phyloP scores from a whole-genome alignment of 2,888 invertebrate species.

The Periphyllus acericola region DNA sequence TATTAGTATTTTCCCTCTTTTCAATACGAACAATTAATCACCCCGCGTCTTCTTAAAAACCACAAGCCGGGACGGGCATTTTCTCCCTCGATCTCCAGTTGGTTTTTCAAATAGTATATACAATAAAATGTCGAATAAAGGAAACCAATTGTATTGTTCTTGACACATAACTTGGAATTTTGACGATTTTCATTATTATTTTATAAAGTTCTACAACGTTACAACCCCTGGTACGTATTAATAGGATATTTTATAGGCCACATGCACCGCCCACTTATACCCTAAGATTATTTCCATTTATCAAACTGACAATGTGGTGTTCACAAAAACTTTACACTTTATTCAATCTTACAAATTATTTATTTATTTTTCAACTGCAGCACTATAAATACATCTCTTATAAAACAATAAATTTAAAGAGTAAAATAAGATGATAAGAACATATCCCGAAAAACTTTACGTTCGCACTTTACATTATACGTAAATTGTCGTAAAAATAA shows the following conservation, averaged over 20 bases:
- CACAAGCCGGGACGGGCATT: not conserved
- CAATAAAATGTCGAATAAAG: not conserved
- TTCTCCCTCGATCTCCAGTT: not conserved
- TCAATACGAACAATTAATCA: not conserved
- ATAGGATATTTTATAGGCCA: not conserved
- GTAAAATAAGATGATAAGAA: too few species aligned
- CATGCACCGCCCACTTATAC: not conserved
- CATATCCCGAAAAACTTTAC: too few species aligned
- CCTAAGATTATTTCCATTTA: not conserved
- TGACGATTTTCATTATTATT: not conserved
- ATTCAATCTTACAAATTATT: too few species aligned
- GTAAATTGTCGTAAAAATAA: too few species aligned
- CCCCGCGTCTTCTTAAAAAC: not conserved
- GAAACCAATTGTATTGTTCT: slow-evolving; percentile 1
- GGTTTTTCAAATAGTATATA: not conserved
- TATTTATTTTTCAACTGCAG: too few species aligned
- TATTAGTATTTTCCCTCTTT: not conserved
- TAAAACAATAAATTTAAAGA: not conserved
- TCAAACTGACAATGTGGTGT: not conserved
- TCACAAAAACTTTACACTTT: not conserved
- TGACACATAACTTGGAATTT: not conserved
- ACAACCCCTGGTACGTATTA: not conserved
- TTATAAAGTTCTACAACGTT: not conserved
- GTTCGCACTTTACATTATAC: too few species aligned
- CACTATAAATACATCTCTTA: not conserved